A percentile compares a stretch with the other conserved stretches of the same genome.
Conservation (phyloP, 2,888 invertebrate species). For the Melinaea menophilus region DNA sequence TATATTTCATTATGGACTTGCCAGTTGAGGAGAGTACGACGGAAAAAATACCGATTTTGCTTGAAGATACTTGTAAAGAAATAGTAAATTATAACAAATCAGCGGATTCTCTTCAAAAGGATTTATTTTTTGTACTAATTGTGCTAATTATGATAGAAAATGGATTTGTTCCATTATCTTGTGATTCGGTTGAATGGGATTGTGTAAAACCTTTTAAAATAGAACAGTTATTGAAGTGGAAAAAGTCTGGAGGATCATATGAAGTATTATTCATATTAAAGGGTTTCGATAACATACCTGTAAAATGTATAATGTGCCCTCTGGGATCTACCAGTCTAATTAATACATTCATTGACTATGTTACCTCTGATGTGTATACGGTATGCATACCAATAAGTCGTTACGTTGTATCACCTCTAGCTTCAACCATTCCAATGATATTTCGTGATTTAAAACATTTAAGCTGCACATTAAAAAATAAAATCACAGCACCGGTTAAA, state of each 20-base stretch:
- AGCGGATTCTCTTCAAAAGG: conserved; percentile 54
- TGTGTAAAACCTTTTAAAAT: conserved; percentile 37
- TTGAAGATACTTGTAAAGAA: conserved; percentile 48
- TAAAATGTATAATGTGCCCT: conserved; percentile 60
- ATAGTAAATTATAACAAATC: conserved; percentile 42
- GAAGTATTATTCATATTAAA: conserved; percentile 51
- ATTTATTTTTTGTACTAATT: conserved; percentile 58
- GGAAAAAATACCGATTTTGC: conserved; percentile 47
- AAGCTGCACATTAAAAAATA: conserved; percentile 72
- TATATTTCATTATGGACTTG: conserved; percentile 25
- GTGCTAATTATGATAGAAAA: conserved; percentile 62
- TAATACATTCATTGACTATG: conserved; percentile 53
- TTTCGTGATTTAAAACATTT: conserved; percentile 68
- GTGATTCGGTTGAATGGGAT: conserved; percentile 39
- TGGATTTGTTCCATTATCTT: conserved; percentile 50
- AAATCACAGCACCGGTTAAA: conserved; percentile 73
- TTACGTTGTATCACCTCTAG: conserved; percentile 59
- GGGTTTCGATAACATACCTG: conserved; percentile 46
- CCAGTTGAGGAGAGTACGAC: conserved; percentile 58
- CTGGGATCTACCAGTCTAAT: conserved; percentile 55
- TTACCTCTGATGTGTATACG: conserved; percentile 60
- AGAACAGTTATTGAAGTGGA: conserved; percentile 47
- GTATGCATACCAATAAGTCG: conserved; percentile 60
- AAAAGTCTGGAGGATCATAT: conserved; percentile 45
- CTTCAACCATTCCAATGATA: conserved; percentile 57